Evolutionary conservation across 2,888 invertebrate genomes (phyloP), one percentile per base, ranked within the genome.

Genomic region (Drosophila mimetica): DNA sequence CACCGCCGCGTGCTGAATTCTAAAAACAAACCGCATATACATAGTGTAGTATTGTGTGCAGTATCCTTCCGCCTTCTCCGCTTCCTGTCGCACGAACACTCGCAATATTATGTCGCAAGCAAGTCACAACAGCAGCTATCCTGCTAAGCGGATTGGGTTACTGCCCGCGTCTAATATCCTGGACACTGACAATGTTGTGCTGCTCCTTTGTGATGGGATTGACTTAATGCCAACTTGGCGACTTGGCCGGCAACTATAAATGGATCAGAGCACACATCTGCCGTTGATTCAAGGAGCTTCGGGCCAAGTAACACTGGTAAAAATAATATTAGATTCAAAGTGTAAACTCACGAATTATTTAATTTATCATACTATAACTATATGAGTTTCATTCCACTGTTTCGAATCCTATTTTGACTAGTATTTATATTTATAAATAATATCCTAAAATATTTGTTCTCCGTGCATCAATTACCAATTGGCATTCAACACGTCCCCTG

Each of bases 181-280:
- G 51, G 25, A 16, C 25, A 39, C 42, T 30, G 63, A 75, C 77
- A 77, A 65, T 80, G 77, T 60, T 61, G 63, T 34, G 59, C 59
- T 57, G 50, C 41, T 73, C 42, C 55, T 65, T 42, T 47, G 65
- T 55, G 34, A 47, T 58, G 34, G 67, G 46, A 58, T 67, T 58
- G 67, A 51, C 67, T 66, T 67, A 37, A 51, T 48, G 65, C 54
- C 47, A 36, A 41, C 41, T 28, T 11, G 22, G 41, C 58, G 18
- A 34, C 59, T 52, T 28, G 55, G 50, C n/a, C n/a, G 46, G n/a
- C 22, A 37, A 25, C 46, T 39, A 66, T 39, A 50, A 57, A 67
- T 46, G 51, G 67, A 67, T 66, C 50, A 58, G 48, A 20, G 36
- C 30, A 37, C 22, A 51, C 51, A 61, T 32, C 50, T 48, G 55